Percentiles rank a stretch among this genome's conserved stretches.
Evolutionary conservation across 35 echinoderm and acorn worm genomes (phyloP).

Genomic region (Lytechinus variegatus): DNA sequence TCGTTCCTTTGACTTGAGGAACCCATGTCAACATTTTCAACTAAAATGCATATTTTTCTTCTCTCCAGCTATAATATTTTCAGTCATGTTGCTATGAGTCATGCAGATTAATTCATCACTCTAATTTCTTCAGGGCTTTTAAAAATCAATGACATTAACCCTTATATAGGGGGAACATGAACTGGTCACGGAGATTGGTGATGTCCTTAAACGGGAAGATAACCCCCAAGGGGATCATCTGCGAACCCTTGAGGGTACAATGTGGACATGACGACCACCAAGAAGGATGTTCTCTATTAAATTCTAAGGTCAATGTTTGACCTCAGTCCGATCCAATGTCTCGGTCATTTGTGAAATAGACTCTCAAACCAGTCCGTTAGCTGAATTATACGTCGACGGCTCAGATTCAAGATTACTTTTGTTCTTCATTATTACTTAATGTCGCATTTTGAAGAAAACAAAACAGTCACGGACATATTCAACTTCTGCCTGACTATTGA

Average conservation of each 20-base stretch:
- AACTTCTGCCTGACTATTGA: not conserved
- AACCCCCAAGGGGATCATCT: not conserved
- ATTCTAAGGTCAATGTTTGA: not conserved
- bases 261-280: not conserved
- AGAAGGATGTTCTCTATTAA: not conserved
- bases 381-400: not conserved
- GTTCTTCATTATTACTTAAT: not conserved
- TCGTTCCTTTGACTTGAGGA: not conserved
- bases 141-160: not conserved
- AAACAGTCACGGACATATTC: not conserved
- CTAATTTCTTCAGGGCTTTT: not conserved
- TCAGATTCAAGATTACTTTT: not conserved
- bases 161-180: not conserved
- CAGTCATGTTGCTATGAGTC: not conserved
- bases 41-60: not conserved
- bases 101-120: not conserved
- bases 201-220: not conserved
- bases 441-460: not conserved
- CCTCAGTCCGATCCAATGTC: not conserved
- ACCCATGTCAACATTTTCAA: not conserved
- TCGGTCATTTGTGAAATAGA: not conserved
- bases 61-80: not conserved
- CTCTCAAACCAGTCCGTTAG: not conserved
- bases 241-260: not conserved
- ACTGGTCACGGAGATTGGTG: not conserved